A percentile compares a stretch with the other conserved stretches of the same genome.
phyloP scores from a whole-genome alignment of 2,888 invertebrate species.

The Ditula angustiorana region DNA sequence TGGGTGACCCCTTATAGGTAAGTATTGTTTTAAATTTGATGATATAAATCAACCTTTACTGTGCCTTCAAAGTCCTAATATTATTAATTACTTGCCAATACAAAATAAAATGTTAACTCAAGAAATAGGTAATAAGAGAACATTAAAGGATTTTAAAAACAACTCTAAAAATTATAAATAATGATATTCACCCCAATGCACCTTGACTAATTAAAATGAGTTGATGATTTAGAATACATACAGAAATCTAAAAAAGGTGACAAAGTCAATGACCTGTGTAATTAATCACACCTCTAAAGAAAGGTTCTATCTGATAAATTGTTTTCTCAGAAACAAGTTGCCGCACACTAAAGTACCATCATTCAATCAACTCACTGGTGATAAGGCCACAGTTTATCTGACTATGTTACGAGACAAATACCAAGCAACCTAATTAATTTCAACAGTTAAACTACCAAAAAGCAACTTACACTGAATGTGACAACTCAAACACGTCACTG shows the following conservation, averaged over 20 bases:
- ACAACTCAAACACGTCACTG: not conserved
- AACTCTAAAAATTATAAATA: too few species aligned
- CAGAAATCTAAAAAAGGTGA: not conserved
- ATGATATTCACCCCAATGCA: too few species aligned
- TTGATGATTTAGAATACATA: too few species aligned
- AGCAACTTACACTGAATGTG: slow-evolving; percentile 9
- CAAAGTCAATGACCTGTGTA: not conserved
- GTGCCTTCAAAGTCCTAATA: too few species aligned
- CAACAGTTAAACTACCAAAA: not conserved
- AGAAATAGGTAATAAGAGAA: too few species aligned
- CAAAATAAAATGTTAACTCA: too few species aligned
- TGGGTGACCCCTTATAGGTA: too few species aligned
- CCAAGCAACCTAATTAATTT: not conserved
- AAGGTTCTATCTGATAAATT: not conserved
- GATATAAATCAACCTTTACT: too few species aligned
- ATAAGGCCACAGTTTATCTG: not conserved
- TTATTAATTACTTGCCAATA: too few species aligned
- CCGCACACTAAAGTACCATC: not conserved
- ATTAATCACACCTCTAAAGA: not conserved
- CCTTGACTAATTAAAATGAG: not conserved
- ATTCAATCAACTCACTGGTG: not conserved
- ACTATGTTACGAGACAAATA: not conserved
- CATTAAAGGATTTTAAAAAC: too few species aligned
- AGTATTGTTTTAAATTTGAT: too few species aligned
- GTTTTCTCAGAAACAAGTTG: not conserved